Evolutionary conservation across 2,797 vertebrate species (phyloP).

Genomic region (Notamacropus eugenii): DNA sequence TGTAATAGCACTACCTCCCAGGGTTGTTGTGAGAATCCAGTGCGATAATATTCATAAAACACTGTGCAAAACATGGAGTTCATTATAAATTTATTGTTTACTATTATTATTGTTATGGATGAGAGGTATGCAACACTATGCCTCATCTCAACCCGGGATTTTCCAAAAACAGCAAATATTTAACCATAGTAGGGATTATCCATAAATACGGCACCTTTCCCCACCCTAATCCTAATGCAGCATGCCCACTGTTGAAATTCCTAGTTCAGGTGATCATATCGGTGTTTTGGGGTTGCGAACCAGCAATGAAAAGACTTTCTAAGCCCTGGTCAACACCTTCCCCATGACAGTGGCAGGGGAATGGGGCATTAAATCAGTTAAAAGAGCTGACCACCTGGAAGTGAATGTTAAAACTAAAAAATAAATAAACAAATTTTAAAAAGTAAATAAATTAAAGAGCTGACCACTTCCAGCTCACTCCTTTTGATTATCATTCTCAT

Average conservation of each 20-base stretch:
- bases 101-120: not conserved
- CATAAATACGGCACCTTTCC: too few species aligned
- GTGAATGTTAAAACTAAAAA: too few species aligned
- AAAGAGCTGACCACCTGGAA: too few species aligned
- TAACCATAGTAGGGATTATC: not conserved
- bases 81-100: not conserved
- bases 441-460: not conserved
- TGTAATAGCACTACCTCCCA: too few species aligned
- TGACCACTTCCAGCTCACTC: not conserved
- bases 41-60: not conserved
- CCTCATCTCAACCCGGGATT: not conserved
- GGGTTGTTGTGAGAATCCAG: not conserved
- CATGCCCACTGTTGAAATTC: not conserved
- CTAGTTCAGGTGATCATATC: not conserved
- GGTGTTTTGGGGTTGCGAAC: too few species aligned
- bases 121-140: not conserved
- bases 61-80: not conserved
- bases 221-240: not conserved
- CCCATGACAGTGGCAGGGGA: too few species aligned
- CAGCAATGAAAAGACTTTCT: not conserved
- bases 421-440: too few species aligned
- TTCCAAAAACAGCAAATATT: not conserved
- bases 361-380: not conserved
- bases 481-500: not conserved
- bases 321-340: not conserved